Evolutionary conservation across 2,888 invertebrate genomes (phyloP).

Genomic region (Ennomos fuscantarius): DNA sequence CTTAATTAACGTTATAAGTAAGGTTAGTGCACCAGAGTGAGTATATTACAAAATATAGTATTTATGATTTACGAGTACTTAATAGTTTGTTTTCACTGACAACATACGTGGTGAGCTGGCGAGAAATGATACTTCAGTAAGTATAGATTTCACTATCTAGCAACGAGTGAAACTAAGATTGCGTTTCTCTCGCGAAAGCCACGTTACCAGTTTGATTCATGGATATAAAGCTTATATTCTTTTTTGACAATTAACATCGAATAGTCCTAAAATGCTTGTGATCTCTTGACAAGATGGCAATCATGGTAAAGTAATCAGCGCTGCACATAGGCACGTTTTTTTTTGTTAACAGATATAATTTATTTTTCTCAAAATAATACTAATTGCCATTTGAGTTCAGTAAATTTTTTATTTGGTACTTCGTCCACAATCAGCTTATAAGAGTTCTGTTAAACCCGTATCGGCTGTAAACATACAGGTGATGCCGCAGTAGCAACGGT

Average conservation of each 20-base stretch:
- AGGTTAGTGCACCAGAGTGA: no score
- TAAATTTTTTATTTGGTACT: no score
- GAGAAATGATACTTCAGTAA: slow-evolving; percentile 37
- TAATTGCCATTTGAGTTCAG: no score
- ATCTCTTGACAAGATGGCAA: no score
- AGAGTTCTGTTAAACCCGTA: not conserved
- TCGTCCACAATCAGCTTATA: no score
- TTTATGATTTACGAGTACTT: no score
- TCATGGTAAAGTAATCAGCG: no score
- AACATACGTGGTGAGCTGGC: slow-evolving; percentile 3
- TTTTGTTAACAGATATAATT: no score
- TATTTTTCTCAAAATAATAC: no score
- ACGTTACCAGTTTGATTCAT: slow-evolving; percentile 60
- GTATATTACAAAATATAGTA: no score
- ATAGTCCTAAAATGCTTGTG: slow-evolving; percentile 4
- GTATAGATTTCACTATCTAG: slow-evolving; percentile 59
- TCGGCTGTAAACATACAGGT: slow-evolving; percentile 41
- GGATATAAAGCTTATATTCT: slow-evolving; percentile 17
- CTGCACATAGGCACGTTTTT: no score
- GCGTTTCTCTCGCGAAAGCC: slow-evolving; percentile 77
- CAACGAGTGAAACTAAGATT: slow-evolving; percentile 70
- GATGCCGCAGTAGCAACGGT: slow-evolving; percentile 48
- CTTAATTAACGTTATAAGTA: no score
- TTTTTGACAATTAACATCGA: slow-evolving; percentile 11
- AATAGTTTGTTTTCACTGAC: not conserved